Percentiles rank a stretch among this genome's conserved stretches.
phyloP scores from a whole-genome alignment of 2,113 vertebrate genomes.

The Cyanoliseus patagonus region DNA sequence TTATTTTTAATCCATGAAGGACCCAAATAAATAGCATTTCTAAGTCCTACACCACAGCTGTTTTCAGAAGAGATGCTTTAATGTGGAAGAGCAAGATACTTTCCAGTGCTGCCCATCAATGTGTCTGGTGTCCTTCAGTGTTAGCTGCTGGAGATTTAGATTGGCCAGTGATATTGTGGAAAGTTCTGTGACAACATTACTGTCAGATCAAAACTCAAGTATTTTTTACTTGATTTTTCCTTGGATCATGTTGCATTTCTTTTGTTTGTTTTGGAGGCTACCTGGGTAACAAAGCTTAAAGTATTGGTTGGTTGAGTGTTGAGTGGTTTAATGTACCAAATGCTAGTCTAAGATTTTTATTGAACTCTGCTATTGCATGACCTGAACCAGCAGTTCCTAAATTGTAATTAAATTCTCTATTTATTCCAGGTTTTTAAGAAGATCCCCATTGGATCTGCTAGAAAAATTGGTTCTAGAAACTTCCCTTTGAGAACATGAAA shows the following conservation, averaged over 20 bases:
- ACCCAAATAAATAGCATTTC: not conserved
- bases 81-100: not conserved
- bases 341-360: not conserved
- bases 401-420: conserved; percentile 25
- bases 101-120: not conserved
- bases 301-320: not conserved
- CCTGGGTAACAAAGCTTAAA: not conserved
- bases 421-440: conserved; percentile 61
- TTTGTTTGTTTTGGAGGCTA: conserved; percentile 8
- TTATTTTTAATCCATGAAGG: conserved; percentile 14
- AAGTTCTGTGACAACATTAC: not conserved
- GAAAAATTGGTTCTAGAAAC: not conserved
- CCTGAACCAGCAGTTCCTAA: not conserved
- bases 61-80: not conserved
- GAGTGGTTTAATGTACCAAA: not conserved
- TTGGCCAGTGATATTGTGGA: not conserved
- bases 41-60: not conserved
- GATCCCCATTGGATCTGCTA: not conserved
- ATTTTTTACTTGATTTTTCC: not conserved
- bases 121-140: not conserved
- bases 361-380: not conserved
- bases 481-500: conserved; percentile 12
- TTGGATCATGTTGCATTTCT: not conserved
- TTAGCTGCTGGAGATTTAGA: not conserved
- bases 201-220: not conserved